Base-by-base conservation (phyloP, 2,113 vertebrate genomes). In the Microtus montanus region DNA sequence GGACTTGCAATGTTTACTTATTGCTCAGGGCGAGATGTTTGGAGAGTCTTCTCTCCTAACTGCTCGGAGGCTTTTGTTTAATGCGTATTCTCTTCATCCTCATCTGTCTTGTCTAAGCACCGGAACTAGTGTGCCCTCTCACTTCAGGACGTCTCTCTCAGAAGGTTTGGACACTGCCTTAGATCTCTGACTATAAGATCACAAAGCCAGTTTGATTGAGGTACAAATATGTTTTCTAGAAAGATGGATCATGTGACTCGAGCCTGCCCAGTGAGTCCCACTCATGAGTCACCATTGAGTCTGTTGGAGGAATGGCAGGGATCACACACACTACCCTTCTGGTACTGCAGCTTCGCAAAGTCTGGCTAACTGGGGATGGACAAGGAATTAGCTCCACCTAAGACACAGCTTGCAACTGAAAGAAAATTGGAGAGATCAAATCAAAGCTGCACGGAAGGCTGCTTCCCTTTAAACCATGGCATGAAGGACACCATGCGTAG, bases 1-100 rank as follows among this genome's bases (percentile, higher is more conserved):
- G 70, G 80, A 90, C 8, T 19, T 30, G 68, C 5, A 77, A 91
- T 88, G 47, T 28, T 28, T 71, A 44, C 22, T 28, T 49, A 94
- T 61, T 95, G 90, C 41, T 44, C 79, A 87, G 89, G 54, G 58
- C 66, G 92, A 87, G 58, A 79, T 63, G 14, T 83, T 74, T 66
- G 13, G 22, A 85, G 2, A 3, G 17, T 78, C 85, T 35, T 41
- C 38, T 83, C 63, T 91, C 79, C 22, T 52, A 13, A 78, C 5
- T 87, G 41, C 19, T 38, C 52, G 35, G 73, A 89, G 85, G 80
- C 30, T 14, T 22, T 87, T 52, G 20, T 61, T 64, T 13, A 61
- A 52, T 30, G 58, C 10, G 2, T 19, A 17, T 66, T 66, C 12
- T 30, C 28, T 47, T 35, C 5, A 13, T 85, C 28, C 38, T 41